Percentiles rank a stretch among this genome's conserved stretches.
Evolutionary conservation across 2,797 vertebrate genomes (phyloP).

Genomic region (Sarcoramphus papa): DNA sequence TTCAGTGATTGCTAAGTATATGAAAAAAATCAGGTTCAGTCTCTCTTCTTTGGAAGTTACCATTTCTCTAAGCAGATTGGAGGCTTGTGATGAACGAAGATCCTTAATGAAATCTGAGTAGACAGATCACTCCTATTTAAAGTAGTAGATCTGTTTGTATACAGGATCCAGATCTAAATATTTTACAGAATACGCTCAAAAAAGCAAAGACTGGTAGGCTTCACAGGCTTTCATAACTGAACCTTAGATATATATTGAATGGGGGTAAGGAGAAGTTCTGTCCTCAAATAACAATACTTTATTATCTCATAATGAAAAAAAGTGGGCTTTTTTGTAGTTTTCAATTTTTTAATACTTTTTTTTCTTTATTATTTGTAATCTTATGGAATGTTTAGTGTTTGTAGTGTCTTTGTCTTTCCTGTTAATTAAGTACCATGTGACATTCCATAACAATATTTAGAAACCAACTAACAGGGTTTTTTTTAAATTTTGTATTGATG

Average conservation of each 20-base stretch:
- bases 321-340: fast-evolving
- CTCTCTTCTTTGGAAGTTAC: background rate
- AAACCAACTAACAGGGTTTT: background rate
- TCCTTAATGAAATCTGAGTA: background rate
- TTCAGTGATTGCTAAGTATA: background rate
- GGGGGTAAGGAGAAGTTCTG: background rate
- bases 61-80: background rate
- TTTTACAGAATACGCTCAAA: background rate
- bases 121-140: background rate
- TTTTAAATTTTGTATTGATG: background rate
- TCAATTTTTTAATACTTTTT: background rate
- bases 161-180: background rate
- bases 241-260: background rate
- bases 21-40: background rate
- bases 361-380: background rate
- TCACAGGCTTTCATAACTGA: background rate
- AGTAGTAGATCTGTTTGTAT: background rate
- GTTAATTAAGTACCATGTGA: background rate
- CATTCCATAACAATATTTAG: background rate
- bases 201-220: background rate
- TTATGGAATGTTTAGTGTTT: background rate
- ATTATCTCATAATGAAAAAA: background rate
- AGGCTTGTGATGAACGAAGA: background rate
- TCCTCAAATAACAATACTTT: background rate
- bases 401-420: background rate